Percentiles rank a stretch among this genome's conserved stretches.
phyloP scores from a whole-genome alignment of 2,888 invertebrate species.

The Standfussiana lucernea region DNA sequence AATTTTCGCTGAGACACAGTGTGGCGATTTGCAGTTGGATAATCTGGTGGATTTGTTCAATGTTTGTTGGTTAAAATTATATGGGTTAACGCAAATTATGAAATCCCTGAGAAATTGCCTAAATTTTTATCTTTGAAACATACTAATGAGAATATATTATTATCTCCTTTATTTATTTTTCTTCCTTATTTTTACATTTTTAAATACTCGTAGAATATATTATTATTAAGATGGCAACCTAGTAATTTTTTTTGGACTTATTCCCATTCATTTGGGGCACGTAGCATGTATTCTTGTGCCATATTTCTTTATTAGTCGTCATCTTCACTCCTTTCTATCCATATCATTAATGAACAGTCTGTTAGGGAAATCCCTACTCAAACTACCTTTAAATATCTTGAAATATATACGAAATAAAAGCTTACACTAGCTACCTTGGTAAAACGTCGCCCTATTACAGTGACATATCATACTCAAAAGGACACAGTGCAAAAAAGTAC shows the following conservation, averaged over 20 bases:
- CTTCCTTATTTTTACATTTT: too few relatives aligned
- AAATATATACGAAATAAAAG: not conserved
- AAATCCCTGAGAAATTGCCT: not conserved
- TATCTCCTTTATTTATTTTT: too few relatives aligned
- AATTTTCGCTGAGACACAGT: constrained; percentile 43
- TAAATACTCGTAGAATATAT: too few relatives aligned
- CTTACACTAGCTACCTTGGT: too few relatives aligned
- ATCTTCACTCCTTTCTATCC: not conserved
- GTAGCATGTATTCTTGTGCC: not conserved
- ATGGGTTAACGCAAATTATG: constrained; percentile 18
- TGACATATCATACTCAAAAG: not conserved
- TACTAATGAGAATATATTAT: not conserved
- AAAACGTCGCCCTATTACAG: not conserved
- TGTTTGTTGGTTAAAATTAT: constrained; percentile 20
- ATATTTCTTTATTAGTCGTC: not conserved
- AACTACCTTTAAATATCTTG: not conserved
- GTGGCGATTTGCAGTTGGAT: constrained; percentile 18
- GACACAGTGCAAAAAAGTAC: constrained; percentile 15
- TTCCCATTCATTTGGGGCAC: not conserved
- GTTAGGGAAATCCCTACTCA: not conserved
- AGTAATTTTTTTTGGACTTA: not conserved
- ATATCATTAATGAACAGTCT: not conserved
- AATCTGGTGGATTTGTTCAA: constrained; percentile 26
- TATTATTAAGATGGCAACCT: not conserved
- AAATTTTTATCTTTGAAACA: not conserved